phyloP scores from a whole-genome alignment of 2,113 vertebrate species.

The Larimichthys crocea region DNA sequence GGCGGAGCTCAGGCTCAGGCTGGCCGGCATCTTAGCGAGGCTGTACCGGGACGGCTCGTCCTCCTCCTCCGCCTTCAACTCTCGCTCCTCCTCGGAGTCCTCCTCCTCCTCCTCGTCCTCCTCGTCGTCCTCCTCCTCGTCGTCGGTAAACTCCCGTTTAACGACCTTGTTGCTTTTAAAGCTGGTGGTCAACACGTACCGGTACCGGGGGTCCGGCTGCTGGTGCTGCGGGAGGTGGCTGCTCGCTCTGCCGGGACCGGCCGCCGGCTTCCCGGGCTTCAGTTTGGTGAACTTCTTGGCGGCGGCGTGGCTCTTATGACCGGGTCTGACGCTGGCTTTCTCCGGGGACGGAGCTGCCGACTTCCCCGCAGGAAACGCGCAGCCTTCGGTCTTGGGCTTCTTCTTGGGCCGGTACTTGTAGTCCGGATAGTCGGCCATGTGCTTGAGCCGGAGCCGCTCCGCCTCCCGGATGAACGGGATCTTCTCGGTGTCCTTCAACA shows the following conservation, averaged over 20 bases:
- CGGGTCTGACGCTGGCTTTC: slow-evolving; percentile 83
- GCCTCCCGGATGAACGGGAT: slow-evolving; percentile 96
- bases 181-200: slow-evolving; percentile 82
- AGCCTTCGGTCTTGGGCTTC: slow-evolving; percentile 91
- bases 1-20: slow-evolving; percentile 87
- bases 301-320: slow-evolving; percentile 71
- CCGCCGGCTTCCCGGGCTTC: slow-evolving; percentile 79
- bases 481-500: slow-evolving; percentile 94
- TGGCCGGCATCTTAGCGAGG: slow-evolving; percentile 88
- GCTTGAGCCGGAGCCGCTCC: slow-evolving; percentile 94
- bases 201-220: slow-evolving; percentile 83
- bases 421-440: slow-evolving; percentile 99
- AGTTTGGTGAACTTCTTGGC: slow-evolving; percentile 87
- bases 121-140: slow-evolving; percentile 85
- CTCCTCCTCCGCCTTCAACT: slow-evolving; percentile 76
- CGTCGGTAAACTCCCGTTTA: slow-evolving; percentile 89
- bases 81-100: slow-evolving; percentile 83
- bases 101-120: slow-evolving; percentile 36
- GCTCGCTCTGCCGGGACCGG: slow-evolving; percentile 55
- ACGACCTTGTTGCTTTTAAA: slow-evolving; percentile 84
- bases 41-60: slow-evolving; percentile 85
- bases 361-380: slow-evolving; percentile 76
- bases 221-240: slow-evolving; percentile 17
- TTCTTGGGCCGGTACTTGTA: slow-evolving; percentile 99
- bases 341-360: slow-evolving; percentile 86